Percentiles rank a stretch among this genome's conserved stretches.
Evolutionary conservation across 2,888 invertebrate species (phyloP).

Genomic region (Sarcophaga carnaria): DNA sequence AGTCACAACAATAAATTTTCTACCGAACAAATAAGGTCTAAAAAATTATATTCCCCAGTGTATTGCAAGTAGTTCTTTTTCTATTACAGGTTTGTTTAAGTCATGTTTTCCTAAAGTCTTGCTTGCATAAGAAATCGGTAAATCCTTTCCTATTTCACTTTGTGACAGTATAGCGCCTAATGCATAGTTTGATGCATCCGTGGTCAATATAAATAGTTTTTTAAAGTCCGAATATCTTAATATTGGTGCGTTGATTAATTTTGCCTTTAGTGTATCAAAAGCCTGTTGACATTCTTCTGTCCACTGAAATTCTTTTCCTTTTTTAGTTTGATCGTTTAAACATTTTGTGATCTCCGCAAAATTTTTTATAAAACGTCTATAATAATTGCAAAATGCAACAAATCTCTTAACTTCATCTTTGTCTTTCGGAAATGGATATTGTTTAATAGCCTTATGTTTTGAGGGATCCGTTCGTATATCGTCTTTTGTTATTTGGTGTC

Average conservation of each 20-base stretch:
- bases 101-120: not conserved
- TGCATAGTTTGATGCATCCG: constrained; percentile 68
- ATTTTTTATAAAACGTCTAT: no score
- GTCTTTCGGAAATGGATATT: no score
- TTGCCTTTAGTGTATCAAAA: not conserved
- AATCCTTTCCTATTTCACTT: constrained; percentile 47
- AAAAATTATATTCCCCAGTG: constrained; percentile 71
- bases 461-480: not conserved
- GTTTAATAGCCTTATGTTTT: no score
- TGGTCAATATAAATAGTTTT: constrained; percentile 71
- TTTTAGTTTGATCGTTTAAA: not conserved
- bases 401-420: no score
- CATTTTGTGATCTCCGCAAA: no score
- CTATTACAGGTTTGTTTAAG: constrained; percentile 58
- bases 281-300: not conserved
- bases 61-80: constrained; percentile 72
- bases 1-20: constrained; percentile 47
- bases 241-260: constrained; percentile 19
- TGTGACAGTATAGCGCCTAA: constrained; percentile 65
- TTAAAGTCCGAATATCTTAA: constrained; percentile 38
- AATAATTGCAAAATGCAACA: no score
- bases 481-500: constrained; percentile 24
- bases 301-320: constrained; percentile 29
- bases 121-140: constrained; percentile 15
- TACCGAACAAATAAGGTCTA: constrained; percentile 74